Evolutionary conservation across 2,113 vertebrate species (phyloP).

Genomic region (Pyxicephalus adspersus): DNA sequence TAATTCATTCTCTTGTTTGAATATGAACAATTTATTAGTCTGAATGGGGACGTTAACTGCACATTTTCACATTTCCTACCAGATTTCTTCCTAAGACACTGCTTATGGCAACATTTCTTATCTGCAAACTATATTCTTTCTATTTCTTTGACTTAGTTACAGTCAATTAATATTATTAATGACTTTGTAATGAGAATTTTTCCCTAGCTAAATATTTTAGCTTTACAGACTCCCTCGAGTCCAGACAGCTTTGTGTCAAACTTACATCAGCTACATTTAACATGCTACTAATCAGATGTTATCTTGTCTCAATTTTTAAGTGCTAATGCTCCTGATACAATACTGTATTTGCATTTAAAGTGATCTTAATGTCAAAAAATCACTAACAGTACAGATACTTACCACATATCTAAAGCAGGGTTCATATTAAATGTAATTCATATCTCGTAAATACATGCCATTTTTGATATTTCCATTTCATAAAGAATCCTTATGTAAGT

Average conservation of each 20-base stretch:
- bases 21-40: conserved; percentile 51
- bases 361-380: conserved; percentile 10
- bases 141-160: conserved; percentile 56
- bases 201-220: conserved; percentile 51
- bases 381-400: conserved; percentile 1
- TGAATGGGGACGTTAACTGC: conserved; percentile 46
- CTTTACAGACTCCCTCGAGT: conserved; percentile 43
- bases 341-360: conserved; percentile 19
- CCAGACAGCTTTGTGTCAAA: conserved; percentile 45
- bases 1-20: conserved; percentile 55
- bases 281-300: conserved; percentile 43
- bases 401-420: neutral
- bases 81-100: conserved; percentile 43
- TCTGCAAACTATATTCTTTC: conserved; percentile 50
- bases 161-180: conserved; percentile 58
- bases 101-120: conserved; percentile 54
- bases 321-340: conserved; percentile 3
- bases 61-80: conserved; percentile 35
- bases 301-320: conserved; percentile 31
- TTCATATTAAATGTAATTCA: neutral
- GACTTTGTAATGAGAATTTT: conserved; percentile 54
- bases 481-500: neutral
- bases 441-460: neutral
- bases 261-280: conserved; percentile 47
- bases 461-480: neutral